A percentile compares a stretch with the other conserved stretches of the same genome.
Conservation (phyloP, 2,113 vertebrate species). For the Dipodomys stephensi region DNA sequence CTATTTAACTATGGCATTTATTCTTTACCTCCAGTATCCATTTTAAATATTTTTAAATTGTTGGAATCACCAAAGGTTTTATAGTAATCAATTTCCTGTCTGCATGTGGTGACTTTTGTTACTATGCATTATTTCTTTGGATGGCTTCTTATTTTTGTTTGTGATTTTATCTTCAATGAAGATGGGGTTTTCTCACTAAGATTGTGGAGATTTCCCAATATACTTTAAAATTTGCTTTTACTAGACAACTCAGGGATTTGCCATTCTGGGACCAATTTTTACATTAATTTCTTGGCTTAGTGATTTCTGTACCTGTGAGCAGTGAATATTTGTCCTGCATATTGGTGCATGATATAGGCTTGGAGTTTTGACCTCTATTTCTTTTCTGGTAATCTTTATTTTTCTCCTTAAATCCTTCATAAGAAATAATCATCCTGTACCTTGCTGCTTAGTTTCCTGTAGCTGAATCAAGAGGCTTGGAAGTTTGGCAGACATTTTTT, state of each 20-base stretch:
- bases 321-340: background rate
- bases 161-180: background rate
- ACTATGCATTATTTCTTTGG: background rate
- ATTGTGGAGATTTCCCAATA: background rate
- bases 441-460: background rate
- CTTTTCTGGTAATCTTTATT: background rate
- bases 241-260: background rate
- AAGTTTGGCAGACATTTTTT: background rate
- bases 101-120: background rate
- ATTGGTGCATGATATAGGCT: background rate
- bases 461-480: background rate
- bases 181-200: background rate
- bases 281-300: conserved; percentile 26
- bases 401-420: background rate
- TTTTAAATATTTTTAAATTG: background rate
- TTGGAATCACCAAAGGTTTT: background rate
- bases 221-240: background rate
- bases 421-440: background rate
- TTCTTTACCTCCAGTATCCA: background rate
- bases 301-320: background rate
- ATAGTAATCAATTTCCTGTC: background rate
- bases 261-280: background rate
- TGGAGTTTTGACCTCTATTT: background rate
- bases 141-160: background rate
- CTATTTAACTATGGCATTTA: background rate